phyloP scores from a whole-genome alignment of 2,113 vertebrate genomes.

The Platycercus adscitus region DNA sequence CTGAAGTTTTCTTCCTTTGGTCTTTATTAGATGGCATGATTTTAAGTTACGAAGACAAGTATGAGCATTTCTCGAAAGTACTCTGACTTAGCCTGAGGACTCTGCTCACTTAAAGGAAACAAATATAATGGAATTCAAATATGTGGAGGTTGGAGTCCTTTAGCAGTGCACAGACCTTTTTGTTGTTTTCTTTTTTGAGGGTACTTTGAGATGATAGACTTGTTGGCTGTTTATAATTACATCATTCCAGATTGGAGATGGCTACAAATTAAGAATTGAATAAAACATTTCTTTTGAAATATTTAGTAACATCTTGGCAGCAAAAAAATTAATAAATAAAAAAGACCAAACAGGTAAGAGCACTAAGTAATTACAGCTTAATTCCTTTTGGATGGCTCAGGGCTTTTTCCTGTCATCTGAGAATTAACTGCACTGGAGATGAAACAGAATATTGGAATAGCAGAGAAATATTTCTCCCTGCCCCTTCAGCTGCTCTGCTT shows the following conservation, averaged over 20 bases:
- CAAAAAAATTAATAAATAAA: background rate
- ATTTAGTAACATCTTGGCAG: background rate
- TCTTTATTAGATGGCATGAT: background rate
- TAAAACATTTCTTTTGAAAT: background rate
- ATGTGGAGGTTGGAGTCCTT: background rate
- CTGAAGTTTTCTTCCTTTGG: background rate
- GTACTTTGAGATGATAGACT: background rate
- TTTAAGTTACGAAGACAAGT: background rate
- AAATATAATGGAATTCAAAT: slow-evolving; percentile 35
- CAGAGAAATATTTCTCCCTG: background rate
- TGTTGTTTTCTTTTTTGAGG: background rate
- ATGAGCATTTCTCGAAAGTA: background rate
- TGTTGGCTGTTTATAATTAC: background rate
- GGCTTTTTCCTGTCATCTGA: background rate
- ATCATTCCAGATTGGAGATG: background rate
- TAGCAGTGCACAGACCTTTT: background rate
- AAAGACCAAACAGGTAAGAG: background rate
- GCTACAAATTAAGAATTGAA: background rate
- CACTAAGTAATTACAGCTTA: background rate
- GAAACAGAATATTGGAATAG: background rate
- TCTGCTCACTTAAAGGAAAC: background rate
- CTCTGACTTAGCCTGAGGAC: slow-evolving; percentile 7
- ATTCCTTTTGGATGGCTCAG: background rate
- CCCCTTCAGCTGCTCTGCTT: background rate
- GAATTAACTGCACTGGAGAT: background rate